Conservation (phyloP, 2,113 vertebrate genomes). For the Chaetodon trifascialis region DNA sequence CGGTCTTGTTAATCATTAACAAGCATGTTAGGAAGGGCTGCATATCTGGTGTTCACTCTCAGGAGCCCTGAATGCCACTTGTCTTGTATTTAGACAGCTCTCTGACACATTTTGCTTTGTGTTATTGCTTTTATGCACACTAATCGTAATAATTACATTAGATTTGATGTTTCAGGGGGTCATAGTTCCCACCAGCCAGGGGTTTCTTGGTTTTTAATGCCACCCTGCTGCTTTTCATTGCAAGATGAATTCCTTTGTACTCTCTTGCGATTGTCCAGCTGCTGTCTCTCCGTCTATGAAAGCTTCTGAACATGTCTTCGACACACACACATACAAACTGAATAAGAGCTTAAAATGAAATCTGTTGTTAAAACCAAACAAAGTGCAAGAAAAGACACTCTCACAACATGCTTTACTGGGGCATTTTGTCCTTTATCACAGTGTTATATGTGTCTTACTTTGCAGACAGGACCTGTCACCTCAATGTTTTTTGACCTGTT, state of each 20-base stretch:
- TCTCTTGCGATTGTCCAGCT: conserved; percentile 44
- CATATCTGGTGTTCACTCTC: conserved; percentile 31
- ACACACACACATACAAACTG: neutral
- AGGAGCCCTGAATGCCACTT: neutral
- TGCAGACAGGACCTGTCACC: neutral
- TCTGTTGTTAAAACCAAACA: neutral
- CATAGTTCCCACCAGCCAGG: neutral
- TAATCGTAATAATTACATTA: conserved; percentile 46
- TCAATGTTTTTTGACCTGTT: neutral
- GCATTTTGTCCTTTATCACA: neutral
- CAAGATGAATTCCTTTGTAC: conserved; percentile 39
- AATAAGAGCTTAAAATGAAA: neutral
- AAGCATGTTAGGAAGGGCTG: neutral
- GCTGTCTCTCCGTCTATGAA: conserved; percentile 27
- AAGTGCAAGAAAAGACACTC: neutral
- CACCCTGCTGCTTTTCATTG: conserved; percentile 52
- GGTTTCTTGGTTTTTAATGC: conserved; percentile 42
- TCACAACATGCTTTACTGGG: neutral
- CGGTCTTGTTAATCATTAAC: conserved; percentile 61
- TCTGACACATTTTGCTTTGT: conserved; percentile 24
- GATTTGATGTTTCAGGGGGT: conserved; percentile 22
- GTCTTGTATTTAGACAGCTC: neutral
- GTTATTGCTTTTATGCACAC: conserved; percentile 23
- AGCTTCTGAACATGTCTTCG: conserved; percentile 29
- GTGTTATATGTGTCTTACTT: neutral